Conservation (phyloP, 2,113 vertebrate genomes). For the Ammodytes marinus region DNA sequence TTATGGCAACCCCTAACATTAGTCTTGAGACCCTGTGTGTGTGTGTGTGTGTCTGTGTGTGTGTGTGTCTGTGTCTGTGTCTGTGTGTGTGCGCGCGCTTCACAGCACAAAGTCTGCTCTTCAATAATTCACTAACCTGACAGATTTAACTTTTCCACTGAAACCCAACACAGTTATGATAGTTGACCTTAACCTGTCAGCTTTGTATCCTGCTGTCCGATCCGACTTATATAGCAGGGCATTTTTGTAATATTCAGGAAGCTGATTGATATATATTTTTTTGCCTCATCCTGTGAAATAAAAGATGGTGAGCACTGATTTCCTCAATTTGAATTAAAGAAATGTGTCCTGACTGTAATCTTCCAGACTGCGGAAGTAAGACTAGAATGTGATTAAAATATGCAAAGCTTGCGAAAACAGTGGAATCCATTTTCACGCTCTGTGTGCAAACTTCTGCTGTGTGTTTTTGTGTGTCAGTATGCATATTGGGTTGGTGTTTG, state of each 20-base stretch:
- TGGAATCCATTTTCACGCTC: conserved; percentile 46
- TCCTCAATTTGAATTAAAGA: conserved; percentile 23
- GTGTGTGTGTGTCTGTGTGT: conserved; percentile 3
- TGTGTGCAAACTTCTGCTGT: conserved; percentile 15
- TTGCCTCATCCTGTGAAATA: conserved; percentile 4
- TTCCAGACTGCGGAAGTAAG: conserved; percentile 13
- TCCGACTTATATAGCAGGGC: background rate
- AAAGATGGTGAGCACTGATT: conserved; percentile 2
- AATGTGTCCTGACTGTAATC: conserved; percentile 39
- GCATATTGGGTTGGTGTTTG: conserved; percentile 13
- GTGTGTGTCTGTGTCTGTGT: background rate
- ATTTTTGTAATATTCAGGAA: conserved; percentile 26
- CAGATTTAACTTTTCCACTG: conserved; percentile 57
- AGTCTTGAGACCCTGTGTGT: background rate
- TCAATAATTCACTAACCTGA: conserved; percentile 64
- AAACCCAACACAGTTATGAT: conserved; percentile 40
- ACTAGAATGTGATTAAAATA: conserved; percentile 47
- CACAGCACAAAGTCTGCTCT: conserved; percentile 25
- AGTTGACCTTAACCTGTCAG: conserved; percentile 38
- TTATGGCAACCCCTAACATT: too few species aligned
- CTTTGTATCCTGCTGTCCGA: conserved; percentile 1
- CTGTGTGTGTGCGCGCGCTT: background rate
- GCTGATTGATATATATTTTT: background rate
- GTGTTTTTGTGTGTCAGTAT: conserved; percentile 18
- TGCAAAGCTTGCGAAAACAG: conserved; percentile 38